Evolutionary conservation across 2,888 invertebrate genomes (phyloP).

Genomic region (Lypha dubia): DNA sequence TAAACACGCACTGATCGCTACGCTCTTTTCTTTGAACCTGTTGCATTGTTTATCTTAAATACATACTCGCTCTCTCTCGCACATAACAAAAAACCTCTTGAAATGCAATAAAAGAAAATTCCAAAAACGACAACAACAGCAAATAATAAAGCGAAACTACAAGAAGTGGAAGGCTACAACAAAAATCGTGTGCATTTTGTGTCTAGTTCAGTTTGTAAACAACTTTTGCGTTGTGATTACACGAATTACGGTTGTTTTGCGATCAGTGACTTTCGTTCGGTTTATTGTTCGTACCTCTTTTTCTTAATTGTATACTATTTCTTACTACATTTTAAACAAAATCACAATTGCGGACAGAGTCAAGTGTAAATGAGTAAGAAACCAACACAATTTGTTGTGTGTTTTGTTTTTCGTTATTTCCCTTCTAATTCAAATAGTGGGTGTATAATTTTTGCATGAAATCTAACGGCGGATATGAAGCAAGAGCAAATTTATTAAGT

Average conservation of each 20-base stretch:
- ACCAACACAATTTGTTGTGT: background rate
- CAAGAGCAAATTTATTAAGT: slow-evolving; percentile 41
- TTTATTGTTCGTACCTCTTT: background rate
- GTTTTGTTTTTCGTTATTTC: slow-evolving; percentile 24
- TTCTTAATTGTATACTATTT: background rate
- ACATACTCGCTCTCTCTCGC: slow-evolving; percentile 3
- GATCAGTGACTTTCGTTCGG: slow-evolving; percentile 15
- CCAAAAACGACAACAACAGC: slow-evolving; percentile 36
- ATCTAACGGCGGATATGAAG: slow-evolving; percentile 67
- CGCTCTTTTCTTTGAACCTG: slow-evolving; percentile 33
- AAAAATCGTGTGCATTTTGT: slow-evolving; percentile 30
- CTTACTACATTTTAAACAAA: slow-evolving; percentile 2
- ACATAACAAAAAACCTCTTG: slow-evolving; percentile 34
- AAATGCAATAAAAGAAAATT: slow-evolving; percentile 69
- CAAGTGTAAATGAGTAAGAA: slow-evolving; percentile 32
- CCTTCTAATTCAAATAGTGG: slow-evolving; percentile 53
- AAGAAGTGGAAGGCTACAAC: slow-evolving; percentile 39
- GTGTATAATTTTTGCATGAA: slow-evolving; percentile 58
- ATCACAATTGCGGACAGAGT: slow-evolving; percentile 37
- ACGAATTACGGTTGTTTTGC: slow-evolving; percentile 49
- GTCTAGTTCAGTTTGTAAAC: slow-evolving; percentile 68
- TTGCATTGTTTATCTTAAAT: slow-evolving; percentile 23
- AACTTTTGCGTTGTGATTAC: slow-evolving; percentile 66
- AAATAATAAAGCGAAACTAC: slow-evolving; percentile 1
- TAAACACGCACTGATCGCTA: background rate